Base-by-base conservation (phyloP, 2,888 invertebrate genomes). In the Aphidoletes aphidimyza region DNA sequence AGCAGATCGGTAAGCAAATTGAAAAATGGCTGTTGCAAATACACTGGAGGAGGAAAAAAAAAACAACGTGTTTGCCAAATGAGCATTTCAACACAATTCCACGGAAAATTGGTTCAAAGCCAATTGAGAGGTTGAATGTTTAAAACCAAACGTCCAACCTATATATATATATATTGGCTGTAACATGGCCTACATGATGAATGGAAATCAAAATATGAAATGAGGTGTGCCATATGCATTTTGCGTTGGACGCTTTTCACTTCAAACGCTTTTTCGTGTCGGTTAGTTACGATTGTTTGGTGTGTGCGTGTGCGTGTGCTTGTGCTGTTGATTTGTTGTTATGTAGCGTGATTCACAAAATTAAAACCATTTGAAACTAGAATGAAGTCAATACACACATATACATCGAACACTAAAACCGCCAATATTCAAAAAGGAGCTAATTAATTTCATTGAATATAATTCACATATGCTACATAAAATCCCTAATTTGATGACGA, bases 391-490 rank as follows among this genome's bases (percentile, higher is more conserved):
- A 47, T n/a, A n/a, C n/a, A n/a, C n/a, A n/a, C n/a, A n/a, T n/a
- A n/a, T n/a, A n/a, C n/a, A n/a, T n/a, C n/a, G 19, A 47, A 47
- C 17, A 47, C 6, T 17, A 19, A 47, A 2, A 11, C 3, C 22
- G 2, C 22, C 5, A 30, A 69, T 69, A 14, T 69, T 69, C 34
- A 30, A 69, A 69, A 69, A 69, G 69, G 69, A 69, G 69, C 69
- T 69, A 69, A 69, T 69, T 30, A 69, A 69, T 69, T 69, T 69
- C 22, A 54, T 54, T 34, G 69, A 69, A 69, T 69, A 69, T 30
- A 69, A 69, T 30, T 34, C 69, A 69, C 69, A 69, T 11, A 69
- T 34, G 69, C 22, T 54, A 54, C 54, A 54, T 54, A 54, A 54
- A 54, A 54, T 30, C 11, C 14, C 30, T 34, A 69, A 69, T 30